Evolutionary conservation across 2,113 vertebrate species (phyloP).

Genomic region (Ophthalmolycus amberensis): DNA sequence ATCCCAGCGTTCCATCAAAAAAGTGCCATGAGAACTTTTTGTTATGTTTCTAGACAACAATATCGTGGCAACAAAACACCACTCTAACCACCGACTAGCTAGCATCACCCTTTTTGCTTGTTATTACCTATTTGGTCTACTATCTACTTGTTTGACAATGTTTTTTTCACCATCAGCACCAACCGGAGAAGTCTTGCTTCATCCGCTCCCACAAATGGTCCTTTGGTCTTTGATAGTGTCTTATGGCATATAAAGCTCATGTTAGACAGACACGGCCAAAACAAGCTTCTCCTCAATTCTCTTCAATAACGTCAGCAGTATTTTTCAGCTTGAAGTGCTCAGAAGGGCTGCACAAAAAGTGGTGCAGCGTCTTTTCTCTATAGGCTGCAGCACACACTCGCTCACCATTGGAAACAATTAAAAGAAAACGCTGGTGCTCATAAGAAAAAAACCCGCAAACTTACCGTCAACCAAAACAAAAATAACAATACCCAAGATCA

Average conservation of each 20-base stretch:
- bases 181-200: background rate
- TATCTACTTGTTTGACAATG: background rate
- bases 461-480: too few species aligned
- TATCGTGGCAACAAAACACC: background rate
- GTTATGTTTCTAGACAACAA: background rate
- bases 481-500: too few species aligned
- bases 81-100: background rate
- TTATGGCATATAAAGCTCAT: background rate
- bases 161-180: background rate
- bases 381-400: too few species aligned
- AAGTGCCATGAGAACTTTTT: background rate
- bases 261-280: background rate
- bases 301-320: background rate
- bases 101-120: background rate
- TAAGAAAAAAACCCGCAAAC: too few species aligned
- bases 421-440: too few species aligned
- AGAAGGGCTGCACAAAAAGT: too few species aligned
- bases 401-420: too few species aligned
- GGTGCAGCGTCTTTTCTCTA: too few species aligned
- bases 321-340: too few species aligned
- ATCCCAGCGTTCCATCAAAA: background rate
- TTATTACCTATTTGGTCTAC: background rate
- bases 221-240: background rate
- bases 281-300: background rate
- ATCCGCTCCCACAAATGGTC: background rate